These are phyloP conservation scores for Clunio marinus DNA, from an alignment of 2,888 invertebrate genomes.

Conservation along the genomic window DNA sequence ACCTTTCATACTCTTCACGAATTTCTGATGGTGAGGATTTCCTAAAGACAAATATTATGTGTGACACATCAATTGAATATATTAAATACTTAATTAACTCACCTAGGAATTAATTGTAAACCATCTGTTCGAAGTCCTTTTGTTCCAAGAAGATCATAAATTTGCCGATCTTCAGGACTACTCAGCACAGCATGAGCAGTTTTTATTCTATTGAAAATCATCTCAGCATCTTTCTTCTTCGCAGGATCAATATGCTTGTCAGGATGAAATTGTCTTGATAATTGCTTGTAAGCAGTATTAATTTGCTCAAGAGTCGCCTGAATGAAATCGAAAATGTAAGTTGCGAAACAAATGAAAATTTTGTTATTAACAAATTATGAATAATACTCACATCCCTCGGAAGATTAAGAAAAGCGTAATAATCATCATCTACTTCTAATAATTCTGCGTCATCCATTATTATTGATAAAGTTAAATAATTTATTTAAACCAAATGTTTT, in stretches of 20 bases:
- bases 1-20: slow-evolving; percentile 89
- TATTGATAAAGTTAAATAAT: too few relatives aligned
- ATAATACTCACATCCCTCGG: slow-evolving; percentile 67
- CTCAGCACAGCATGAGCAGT: slow-evolving; percentile 92
- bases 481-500: too few relatives aligned
- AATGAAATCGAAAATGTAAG: slow-evolving; percentile 40
- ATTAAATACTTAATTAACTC: not conserved
- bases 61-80: not conserved
- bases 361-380: not conserved
- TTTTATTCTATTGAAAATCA: slow-evolving; percentile 88
- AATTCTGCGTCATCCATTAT: slow-evolving; percentile 62
- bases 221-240: slow-evolving; percentile 83
- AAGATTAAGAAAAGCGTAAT: slow-evolving; percentile 82
- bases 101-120: slow-evolving; percentile 75
- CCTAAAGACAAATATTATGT: slow-evolving; percentile 54
- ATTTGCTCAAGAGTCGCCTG: slow-evolving; percentile 93
- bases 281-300: slow-evolving; percentile 83
- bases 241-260: slow-evolving; percentile 87
- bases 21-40: slow-evolving; percentile 94
- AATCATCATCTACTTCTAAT: slow-evolving; percentile 70
- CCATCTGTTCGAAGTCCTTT: slow-evolving; percentile 91
- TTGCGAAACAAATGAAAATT: too few relatives aligned
- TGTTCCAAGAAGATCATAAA: slow-evolving; percentile 87
- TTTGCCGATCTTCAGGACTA: slow-evolving; percentile 89
- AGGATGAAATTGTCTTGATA: slow-evolving; percentile 92